Base-by-base conservation (phyloP, 2,797 vertebrate species). In the Sparus aurata region DNA sequence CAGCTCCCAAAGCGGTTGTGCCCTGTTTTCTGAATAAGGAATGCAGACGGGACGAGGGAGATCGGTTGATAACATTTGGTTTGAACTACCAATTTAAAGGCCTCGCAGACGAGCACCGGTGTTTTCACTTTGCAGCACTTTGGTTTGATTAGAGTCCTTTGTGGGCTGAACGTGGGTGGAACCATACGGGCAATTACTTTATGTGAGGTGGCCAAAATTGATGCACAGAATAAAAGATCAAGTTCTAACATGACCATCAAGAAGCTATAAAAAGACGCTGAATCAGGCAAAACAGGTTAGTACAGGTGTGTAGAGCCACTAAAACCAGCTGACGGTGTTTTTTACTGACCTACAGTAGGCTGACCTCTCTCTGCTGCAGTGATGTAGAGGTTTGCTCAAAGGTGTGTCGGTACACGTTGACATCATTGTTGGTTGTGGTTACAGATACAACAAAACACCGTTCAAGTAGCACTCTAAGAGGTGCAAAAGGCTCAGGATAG, bases 21-120 rank as follows among this genome's bases (percentile, higher is more conserved):
- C 50, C 17, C 43, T 45, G 38, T 69, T 65, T 16, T 45, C 5
- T 25, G 63, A 69, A 58, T 22, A 27, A 67, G 18, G 73, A 46
- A 57, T 2, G 41, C 30, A 18, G n/a, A 23, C 16, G 70, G 70
- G 67, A 46, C 17, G 12, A n/a, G n/a, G 12, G 67, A 34, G 46
- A 11, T 57, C 34, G 22, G 23, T 45, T 62, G 45, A 6, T 12
- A 20, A 25, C 34, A n/a, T 69, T 57, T 20, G 45, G 5, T 27
- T 57, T 41, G 23, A 67, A 11, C 9, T 11, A 0, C 12, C 22
- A 1, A 7, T 64, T 50, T 52, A 65, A 53, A 22, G 30, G 20
- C 34, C 18, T 27, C 5, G 57, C 57, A 46, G 54, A 18, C 27
- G 12, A n/a, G 11, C 50, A 12, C 34, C 30, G 25, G 55, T 34